These are phyloP conservation scores for Cephalopachus bancanus DNA, from an alignment of 2,797 vertebrate species.

Conservation along the genomic window DNA sequence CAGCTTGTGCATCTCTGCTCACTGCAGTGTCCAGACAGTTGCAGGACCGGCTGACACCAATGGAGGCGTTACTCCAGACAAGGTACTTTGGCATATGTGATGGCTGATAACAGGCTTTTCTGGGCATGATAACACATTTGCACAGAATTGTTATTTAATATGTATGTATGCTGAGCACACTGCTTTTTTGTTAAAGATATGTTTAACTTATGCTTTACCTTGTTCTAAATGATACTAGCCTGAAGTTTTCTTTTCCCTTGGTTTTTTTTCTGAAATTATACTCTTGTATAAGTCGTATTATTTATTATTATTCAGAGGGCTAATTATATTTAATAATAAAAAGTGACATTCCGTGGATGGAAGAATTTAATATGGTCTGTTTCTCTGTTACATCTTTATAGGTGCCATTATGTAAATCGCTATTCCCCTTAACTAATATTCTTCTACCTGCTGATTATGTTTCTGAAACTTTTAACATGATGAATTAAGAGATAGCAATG, in stretches of 20 bases:
- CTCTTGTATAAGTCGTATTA: no score
- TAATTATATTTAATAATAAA: constrained; percentile 28
- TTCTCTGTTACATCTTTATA: constrained; percentile 19
- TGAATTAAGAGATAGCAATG: constrained; percentile 27
- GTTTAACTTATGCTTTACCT: constrained; percentile 10
- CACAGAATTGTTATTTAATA: not conserved
- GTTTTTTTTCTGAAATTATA: not conserved
- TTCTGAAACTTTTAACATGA: constrained; percentile 22
- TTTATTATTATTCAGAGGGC: not conserved
- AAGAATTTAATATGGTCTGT: not conserved
- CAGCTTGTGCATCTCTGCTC: constrained; percentile 95
- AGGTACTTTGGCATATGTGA: constrained; percentile 88
- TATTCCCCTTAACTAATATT: not conserved
- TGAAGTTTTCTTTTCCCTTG: not conserved
- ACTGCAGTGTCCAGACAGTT: constrained; percentile 97
- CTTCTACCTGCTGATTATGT: not conserved
- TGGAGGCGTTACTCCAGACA: constrained; percentile 98
- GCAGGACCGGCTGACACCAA: constrained; percentile 97
- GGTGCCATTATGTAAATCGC: not conserved
- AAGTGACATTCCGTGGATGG: constrained; percentile 18
- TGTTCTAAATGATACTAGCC: not conserved
- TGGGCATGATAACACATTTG: not conserved
- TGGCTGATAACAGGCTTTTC: not conserved
- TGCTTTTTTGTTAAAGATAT: constrained; percentile 1
- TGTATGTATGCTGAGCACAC: not conserved